These are phyloP conservation scores for Conus ventricosus DNA, from an alignment of 1,140 invertebrate species.

Conservation along the genomic window DNA sequence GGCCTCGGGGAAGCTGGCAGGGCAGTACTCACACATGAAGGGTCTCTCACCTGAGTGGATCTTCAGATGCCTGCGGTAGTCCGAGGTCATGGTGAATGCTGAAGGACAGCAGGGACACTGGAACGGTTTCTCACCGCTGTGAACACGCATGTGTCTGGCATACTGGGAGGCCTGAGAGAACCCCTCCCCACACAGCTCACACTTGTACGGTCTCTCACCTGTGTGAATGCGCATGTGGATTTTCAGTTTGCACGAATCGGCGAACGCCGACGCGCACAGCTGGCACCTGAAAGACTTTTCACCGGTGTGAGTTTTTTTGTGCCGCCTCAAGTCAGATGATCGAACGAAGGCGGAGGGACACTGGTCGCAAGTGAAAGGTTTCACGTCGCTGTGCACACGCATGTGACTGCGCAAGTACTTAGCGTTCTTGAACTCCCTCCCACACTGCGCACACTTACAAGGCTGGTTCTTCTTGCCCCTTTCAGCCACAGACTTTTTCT, in stretches of 20 bases:
- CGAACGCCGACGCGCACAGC: constrained; percentile 53
- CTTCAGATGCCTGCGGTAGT: not conserved
- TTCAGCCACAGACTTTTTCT: too few species aligned
- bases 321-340: constrained; percentile 67
- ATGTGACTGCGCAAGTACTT: constrained; percentile 50
- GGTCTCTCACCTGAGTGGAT: constrained; percentile 24
- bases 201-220: constrained; percentile 20
- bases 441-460: not conserved
- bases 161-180: constrained; percentile 5
- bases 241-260: constrained; percentile 74
- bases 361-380: constrained; percentile 50
- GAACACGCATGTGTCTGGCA: constrained; percentile 5
- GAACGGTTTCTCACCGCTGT: constrained; percentile 23
- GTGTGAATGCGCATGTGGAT: constrained; percentile 79
- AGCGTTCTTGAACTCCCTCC: constrained; percentile 73
- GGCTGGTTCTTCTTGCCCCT: not conserved
- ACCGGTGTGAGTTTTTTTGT: constrained; percentile 54
- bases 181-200: constrained; percentile 19
- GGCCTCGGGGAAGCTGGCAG: constrained; percentile 75
- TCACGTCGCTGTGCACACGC: constrained; percentile 52
- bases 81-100: not conserved
- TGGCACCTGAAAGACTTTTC: constrained; percentile 52
- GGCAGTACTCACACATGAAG: constrained; percentile 30
- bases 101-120: constrained; percentile 4
- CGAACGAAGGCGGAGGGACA: constrained; percentile 69